A percentile compares a stretch with the other conserved stretches of the same genome.
Evolutionary conservation across 2,797 vertebrate species (phyloP).

Genomic region (Morelia viridis): DNA sequence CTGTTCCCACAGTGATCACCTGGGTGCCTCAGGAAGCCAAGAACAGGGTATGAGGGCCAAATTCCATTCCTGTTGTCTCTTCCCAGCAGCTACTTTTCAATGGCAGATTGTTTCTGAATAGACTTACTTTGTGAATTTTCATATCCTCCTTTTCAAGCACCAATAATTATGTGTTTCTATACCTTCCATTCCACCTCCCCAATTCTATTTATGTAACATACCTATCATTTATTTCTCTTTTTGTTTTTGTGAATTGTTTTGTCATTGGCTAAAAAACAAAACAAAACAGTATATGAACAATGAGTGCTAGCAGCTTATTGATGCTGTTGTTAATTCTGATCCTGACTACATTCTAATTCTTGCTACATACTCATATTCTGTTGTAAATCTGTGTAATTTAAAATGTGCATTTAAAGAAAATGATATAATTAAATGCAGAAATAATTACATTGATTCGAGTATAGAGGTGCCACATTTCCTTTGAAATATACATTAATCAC

Average conservation of each 20-base stretch:
- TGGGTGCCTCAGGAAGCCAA: neutral
- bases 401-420: neutral
- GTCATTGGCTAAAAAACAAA: too few species aligned
- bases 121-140: neutral
- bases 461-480: conserved; percentile 50
- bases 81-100: neutral
- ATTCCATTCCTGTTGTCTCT: neutral
- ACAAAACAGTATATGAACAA: neutral
- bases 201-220: neutral
- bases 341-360: neutral
- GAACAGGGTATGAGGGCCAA: neutral
- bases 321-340: neutral
- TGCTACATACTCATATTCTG: neutral
- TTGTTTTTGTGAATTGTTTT: neutral
- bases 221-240: neutral
- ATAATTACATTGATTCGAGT: conserved; percentile 31
- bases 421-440: conserved; percentile 2
- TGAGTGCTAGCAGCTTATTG: too few species aligned
- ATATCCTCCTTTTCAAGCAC: neutral
- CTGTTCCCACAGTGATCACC: neutral
- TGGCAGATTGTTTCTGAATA: neutral
- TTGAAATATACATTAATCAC: conserved; percentile 42
- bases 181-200: neutral
- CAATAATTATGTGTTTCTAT: neutral
- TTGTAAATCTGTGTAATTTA: neutral